Base-by-base conservation (phyloP, 2,113 vertebrate species). In the Dendropsophus ebraccatus region DNA sequence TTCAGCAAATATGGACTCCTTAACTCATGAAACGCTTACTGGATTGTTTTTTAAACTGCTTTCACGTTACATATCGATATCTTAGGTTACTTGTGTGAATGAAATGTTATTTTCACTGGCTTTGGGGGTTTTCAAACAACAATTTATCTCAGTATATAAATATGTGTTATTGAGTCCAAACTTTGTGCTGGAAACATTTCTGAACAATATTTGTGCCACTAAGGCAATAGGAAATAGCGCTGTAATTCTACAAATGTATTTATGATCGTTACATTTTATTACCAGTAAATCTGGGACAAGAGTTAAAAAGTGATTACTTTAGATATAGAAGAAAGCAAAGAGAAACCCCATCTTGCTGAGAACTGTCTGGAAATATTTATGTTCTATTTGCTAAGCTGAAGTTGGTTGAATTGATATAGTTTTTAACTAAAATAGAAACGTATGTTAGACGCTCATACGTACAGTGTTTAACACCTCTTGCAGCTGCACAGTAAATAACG, bases 201-300 rank as follows among this genome's bases (percentile, higher is more conserved):
- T 45, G 70, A n/a, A 73, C 70, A 23, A 73, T n/a, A 73, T 23
- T 37, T 49, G 28, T 49, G 13, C 72, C 41, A 49, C 41, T 49
- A n/a, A 47, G 4, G 72, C 41, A 74, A 74, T 73, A 25, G 12
- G 72, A 74, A 49, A 74, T 16, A 12, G 41, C 13, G 2, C 0
- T 14, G 72, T 49, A 47, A 74, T 74, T 74, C 37, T 49, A 16
- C 4, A 25, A 74, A 74, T 49, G 13, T 14, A 3, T 74, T 49
- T 49, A n/a, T 74, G 67, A 70, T 70, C 41, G 21, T 49, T 47
- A 74, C 13, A 28, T 49, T 74, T 74, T 74, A 74, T 49, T 49
- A 25, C 41, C 4, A 47, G 72, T 74, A 49, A 74, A 28, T 74
- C 23, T n/a, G 41, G 49, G 23, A 28, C 23, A 73, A n/a, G 72